These are phyloP conservation scores for Himalopsyche anomala DNA, from an alignment of 2,888 invertebrate genomes.

Conservation along the genomic window DNA sequence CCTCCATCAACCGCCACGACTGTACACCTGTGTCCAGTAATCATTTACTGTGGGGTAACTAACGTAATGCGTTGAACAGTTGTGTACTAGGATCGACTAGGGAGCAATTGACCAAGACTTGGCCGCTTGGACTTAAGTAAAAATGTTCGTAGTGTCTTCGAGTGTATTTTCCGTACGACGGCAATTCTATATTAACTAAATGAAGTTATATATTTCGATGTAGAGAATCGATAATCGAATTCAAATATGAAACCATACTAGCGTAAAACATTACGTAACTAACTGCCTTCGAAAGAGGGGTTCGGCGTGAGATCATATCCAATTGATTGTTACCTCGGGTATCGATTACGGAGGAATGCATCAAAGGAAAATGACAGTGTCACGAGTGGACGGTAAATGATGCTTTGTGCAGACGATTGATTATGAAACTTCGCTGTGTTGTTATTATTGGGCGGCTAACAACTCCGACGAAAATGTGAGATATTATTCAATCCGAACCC, in stretches of 20 bases:
- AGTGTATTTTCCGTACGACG: no score
- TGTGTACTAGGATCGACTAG: no score
- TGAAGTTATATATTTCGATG: no score
- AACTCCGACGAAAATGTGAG: not conserved
- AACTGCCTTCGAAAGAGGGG: not conserved
- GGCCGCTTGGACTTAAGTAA: no score
- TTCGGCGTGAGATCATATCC: slow-evolving; percentile 16
- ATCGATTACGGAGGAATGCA: slow-evolving; percentile 50
- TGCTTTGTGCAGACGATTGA: not conserved
- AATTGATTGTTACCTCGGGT: slow-evolving; percentile 23
- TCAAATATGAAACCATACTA: not conserved
- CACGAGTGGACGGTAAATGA: slow-evolving; percentile 1
- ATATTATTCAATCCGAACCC: not conserved
- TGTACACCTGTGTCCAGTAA: no score
- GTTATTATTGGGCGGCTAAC: not conserved
- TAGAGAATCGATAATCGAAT: not conserved
- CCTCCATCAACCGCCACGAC: no score
- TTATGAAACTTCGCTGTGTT: not conserved
- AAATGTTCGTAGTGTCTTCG: no score
- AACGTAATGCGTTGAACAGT: no score
- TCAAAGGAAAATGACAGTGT: slow-evolving; percentile 50
- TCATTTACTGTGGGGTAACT: no score
- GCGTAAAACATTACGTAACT: not conserved
- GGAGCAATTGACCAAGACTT: no score
- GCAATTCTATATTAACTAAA: no score